Percentiles rank a stretch among this genome's conserved stretches.
Evolutionary conservation across 2,888 invertebrate species (phyloP).

Genomic region (Callosobruchus maculatus): DNA sequence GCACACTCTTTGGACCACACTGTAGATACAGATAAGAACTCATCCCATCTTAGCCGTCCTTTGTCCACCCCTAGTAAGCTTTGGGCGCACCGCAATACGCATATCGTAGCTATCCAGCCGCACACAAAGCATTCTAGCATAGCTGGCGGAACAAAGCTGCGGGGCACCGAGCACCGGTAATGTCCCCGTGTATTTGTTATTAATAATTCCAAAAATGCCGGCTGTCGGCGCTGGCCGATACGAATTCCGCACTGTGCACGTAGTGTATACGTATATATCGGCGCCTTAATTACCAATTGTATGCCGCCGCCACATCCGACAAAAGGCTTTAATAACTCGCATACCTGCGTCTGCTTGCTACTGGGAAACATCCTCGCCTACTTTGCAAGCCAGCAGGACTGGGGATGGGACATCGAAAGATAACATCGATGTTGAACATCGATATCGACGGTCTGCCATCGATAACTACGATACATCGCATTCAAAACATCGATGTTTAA

Average conservation of each 20-base stretch:
- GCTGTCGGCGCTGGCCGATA: constrained; percentile 16
- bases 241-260: constrained; percentile 35
- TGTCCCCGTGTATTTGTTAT: constrained; percentile 29
- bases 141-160: constrained; percentile 11
- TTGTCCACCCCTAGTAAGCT: not conserved
- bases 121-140: not conserved
- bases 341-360: constrained; percentile 26
- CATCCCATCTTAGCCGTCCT: not conserved
- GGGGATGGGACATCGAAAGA: no score
- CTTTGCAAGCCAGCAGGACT: constrained; percentile 9
- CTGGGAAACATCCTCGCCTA: constrained; percentile 20
- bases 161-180: constrained; percentile 27
- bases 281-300: constrained; percentile 40
- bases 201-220: constrained; percentile 39
- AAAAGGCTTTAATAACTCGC: constrained; percentile 41
- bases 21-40: no score
- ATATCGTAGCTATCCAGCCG: not conserved
- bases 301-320: constrained; percentile 21
- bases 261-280: constrained; percentile 1
- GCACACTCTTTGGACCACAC: no score
- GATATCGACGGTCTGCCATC: no score
- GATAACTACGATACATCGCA: no score
- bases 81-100: not conserved
- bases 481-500: no score
- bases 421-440: no score